These are phyloP conservation scores for Eira barbara DNA, from an alignment of 2,113 vertebrate species.

Conservation along the genomic window DNA sequence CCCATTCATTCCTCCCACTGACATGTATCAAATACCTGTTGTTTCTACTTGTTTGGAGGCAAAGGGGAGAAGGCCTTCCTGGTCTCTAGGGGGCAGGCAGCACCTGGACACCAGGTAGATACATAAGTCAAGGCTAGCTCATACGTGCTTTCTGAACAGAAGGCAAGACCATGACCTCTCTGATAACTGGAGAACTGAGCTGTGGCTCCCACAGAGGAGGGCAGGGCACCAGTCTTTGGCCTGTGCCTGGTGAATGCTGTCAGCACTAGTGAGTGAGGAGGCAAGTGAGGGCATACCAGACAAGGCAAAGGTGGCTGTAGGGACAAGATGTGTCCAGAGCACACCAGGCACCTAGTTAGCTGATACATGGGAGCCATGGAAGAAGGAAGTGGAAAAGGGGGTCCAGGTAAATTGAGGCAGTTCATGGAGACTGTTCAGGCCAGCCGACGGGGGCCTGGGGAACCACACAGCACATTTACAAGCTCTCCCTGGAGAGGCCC, in stretches of 20 bases:
- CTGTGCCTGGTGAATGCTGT: fast-evolving
- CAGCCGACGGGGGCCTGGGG: fast-evolving
- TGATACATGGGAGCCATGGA: fast-evolving
- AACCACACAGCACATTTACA: fast-evolving
- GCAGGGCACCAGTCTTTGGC: neutral
- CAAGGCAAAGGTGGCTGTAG: neutral
- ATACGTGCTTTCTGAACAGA: fast-evolving
- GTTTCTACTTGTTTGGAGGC: neutral
- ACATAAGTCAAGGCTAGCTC: neutral
- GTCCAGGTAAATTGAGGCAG: neutral
- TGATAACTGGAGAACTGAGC: neutral
- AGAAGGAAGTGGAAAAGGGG: neutral
- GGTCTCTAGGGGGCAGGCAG: neutral
- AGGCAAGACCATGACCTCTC: fast-evolving
- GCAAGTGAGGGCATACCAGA: fast-evolving
- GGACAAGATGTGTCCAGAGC: neutral
- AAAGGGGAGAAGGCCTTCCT: neutral
- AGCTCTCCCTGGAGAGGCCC: fast-evolving
- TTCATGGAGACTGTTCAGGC: fast-evolving
- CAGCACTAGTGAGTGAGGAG: neutral
- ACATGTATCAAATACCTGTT: neutral
- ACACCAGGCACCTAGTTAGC: fast-evolving
- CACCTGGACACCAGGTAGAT: neutral
- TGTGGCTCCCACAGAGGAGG: fast-evolving
- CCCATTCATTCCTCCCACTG: neutral